Evolutionary conservation across 2,797 vertebrate species (phyloP), one percentile per base, ranked within the genome.

Genomic region (Odontamblyopus lacepedii): DNA sequence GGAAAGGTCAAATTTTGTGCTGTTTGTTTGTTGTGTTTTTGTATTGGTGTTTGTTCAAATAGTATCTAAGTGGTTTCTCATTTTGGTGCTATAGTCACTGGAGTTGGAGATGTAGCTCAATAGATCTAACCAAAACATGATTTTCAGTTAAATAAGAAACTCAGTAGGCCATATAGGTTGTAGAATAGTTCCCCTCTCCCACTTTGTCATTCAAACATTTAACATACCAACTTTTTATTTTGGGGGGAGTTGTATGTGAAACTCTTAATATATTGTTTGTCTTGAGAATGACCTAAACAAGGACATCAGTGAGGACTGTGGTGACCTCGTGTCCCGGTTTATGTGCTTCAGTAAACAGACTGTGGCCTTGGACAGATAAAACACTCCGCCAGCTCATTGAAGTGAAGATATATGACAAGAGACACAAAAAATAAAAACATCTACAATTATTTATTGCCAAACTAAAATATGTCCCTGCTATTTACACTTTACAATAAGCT

Each of bases 401-500:
- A 68, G 11, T 26, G 18, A 15, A 78, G 86, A 83, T 77, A 67
- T 26, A 88, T 3, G 70, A 86, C 80, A 74, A 73, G 66, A 82
- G 63, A 83, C 56, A 83, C 59, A 85, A 79, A 53, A 71, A 88
- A 79, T 91, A 88, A 89, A 93, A 94, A 93, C 86, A 83, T 91
- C 85, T 92, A 90, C 73, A 93, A 88, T 92, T 88, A 88, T 89
- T 91, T 93, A 94, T 93, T 95, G 88, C 77, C 90, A 92, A 92
- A 92, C 91, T 93, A 92, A 93, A 65, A 92, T 87, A 84, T 83
- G 84, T 85, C 86, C 88, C 80, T 85, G 84, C 90, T 95, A 95
- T 95, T 92, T 95, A 95, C 94, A 95, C 87, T 93, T 93, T 65
- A 50, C 38, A 65, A 93, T 88, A 94, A 87, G 81, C 91, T 92